Base-by-base conservation (phyloP, 1,140 invertebrate species). In the Portunus trituberculatus region DNA sequence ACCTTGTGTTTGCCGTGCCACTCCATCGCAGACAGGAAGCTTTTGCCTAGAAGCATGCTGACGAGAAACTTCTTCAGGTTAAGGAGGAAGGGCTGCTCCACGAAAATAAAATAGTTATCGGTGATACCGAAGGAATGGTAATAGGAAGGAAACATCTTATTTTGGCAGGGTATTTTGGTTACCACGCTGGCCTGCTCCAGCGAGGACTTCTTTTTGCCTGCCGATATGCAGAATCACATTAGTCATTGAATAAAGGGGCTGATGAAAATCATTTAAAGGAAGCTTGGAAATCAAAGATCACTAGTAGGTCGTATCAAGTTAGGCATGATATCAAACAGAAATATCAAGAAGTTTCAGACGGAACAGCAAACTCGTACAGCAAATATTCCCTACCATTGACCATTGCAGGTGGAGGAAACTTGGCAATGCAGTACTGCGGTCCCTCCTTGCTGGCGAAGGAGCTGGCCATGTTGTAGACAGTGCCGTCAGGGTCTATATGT, bases 101-200 rank as follows among this genome's bases (percentile, higher is more conserved):
- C 95, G 87, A 97, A 97, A 48, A 98, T 96, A 52, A 97, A 96
- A 96, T 97, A 97, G 96, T 97, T 97, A 93, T 97, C 96, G 0
- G 97, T 97, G 95, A 98, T 97, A 12, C 97, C 97, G 96, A 98
- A 98, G 95, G 97, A 97, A 96, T 98, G 97, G 96, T 96, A 97
- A 95, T 97, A 97, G 46, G 96, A 96, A 46, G 97, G 96, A 95
- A 96, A 95, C n/a, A 96, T 93, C 87, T 96, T 96, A 96, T 96
- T 96, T n/a, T 96, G 95, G 8, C 96, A 96, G n/a, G 96, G 96
- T 48, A 97, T 96, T 14, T 95, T 95, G 4, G 95, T 96, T 29
- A 97, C 95, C 29, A 97, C 92, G 83, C 94, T 67, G 6, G 95
- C 94, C 31, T 95, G 95, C 31, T 95, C 96, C 48, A 96, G 25